Evolutionary conservation across 2,888 invertebrate genomes (phyloP), one percentile per base, ranked within the genome.

Genomic region (Macrostomum cliftonense): DNA sequence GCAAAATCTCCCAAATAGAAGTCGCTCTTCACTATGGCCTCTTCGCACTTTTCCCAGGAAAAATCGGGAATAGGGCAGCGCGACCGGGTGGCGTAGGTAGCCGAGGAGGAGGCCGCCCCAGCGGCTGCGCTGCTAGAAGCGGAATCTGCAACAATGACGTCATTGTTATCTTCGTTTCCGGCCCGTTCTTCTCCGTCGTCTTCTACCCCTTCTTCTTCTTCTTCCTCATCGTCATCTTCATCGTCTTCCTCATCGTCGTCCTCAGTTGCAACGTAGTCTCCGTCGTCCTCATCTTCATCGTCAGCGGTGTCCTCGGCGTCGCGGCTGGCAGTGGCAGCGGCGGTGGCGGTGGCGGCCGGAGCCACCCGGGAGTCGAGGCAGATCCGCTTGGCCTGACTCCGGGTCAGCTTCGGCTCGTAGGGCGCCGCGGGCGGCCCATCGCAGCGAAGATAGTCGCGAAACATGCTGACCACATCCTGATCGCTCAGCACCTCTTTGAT

Each of bases 401-500:
- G 21, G 17, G 45, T 45, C 5, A 45, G 17, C 42, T 28, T 36
- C 42, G 45, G 45, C 37, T 45, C 45, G 17, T 45, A 45, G 17
- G 17, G 4, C 14, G 42, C 37, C 4, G 17, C 45, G 16, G 17
- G 17, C 14, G 17, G 14, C 14, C 7, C 12, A 5, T 37, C 45
- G 14, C 45, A 37, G 14, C n/a, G 43, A 11, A 45, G 40, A 28
- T 45, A 45, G 4, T 16, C 16, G n/a, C 45, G 45, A 42, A 45
- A 45, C 21, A 45, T 21, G n/a, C 28, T 17, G 4, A 45, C 45
- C 14, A 45, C 45, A 12, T 45, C 45, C 38, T 21, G 45, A 45
- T 45, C 45, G 17, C 38, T 45, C 14, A 45, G 38, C 14, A 45
- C 45, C 38, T 45, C 45, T 12, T 45, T 45, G n/a, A 45, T 17